Evolutionary conservation across 2,113 vertebrate genomes (phyloP).

Genomic region (Gorsachius goisagi): DNA sequence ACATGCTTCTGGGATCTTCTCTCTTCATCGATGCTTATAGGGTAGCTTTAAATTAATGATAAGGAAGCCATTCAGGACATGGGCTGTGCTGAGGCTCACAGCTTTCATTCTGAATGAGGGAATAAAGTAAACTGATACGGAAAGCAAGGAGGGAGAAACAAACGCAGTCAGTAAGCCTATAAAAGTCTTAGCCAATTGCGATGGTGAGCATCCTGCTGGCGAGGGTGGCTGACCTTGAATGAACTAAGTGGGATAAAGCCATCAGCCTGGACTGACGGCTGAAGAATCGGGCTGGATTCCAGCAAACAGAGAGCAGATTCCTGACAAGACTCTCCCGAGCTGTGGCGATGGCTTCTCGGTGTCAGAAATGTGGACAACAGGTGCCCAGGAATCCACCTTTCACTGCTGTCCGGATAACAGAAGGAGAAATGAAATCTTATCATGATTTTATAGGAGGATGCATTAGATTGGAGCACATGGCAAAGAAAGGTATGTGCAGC

Average conservation of each 20-base stretch:
- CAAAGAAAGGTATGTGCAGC: slow-evolving; percentile 77
- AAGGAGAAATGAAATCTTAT: slow-evolving; percentile 88
- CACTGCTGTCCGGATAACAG: slow-evolving; percentile 81
- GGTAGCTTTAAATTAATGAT: slow-evolving; percentile 55
- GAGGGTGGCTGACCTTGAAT: slow-evolving; percentile 69
- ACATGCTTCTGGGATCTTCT: background rate
- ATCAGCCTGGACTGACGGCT: slow-evolving; percentile 54
- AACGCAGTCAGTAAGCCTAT: slow-evolving; percentile 64
- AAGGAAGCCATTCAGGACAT: slow-evolving; percentile 30
- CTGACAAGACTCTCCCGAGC: background rate
- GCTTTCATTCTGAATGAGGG: slow-evolving; percentile 47
- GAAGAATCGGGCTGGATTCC: slow-evolving; percentile 22
- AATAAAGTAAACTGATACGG: slow-evolving; percentile 49
- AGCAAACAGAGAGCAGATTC: background rate
- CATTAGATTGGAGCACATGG: slow-evolving; percentile 65
- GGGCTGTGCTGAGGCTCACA: slow-evolving; percentile 12
- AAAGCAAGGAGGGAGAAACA: slow-evolving; percentile 50
- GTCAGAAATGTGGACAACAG: slow-evolving; percentile 70
- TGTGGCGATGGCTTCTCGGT: slow-evolving; percentile 61
- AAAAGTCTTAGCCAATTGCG: slow-evolving; percentile 61
- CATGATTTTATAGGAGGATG: slow-evolving; percentile 82
- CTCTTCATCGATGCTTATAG: background rate
- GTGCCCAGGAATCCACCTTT: slow-evolving; percentile 67
- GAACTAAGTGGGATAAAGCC: slow-evolving; percentile 76
- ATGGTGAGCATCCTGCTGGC: slow-evolving; percentile 53